phyloP scores from a whole-genome alignment of 2,888 invertebrate genomes.

The Stenolophus ochropezus region DNA sequence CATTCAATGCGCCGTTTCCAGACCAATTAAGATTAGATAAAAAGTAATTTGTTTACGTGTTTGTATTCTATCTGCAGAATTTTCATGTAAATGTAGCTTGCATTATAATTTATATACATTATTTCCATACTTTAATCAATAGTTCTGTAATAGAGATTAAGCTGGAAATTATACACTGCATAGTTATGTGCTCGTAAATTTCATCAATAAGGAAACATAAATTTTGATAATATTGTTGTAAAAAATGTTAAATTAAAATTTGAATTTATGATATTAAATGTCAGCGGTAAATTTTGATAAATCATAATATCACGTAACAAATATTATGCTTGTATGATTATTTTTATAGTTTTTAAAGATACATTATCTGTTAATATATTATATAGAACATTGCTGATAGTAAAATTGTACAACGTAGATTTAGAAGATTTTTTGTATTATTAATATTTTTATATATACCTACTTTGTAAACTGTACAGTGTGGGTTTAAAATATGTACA shows the following conservation, averaged over 20 bases:
- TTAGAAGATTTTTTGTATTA: no score
- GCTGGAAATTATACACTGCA: neutral
- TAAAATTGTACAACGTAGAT: no score
- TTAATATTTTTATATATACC: no score
- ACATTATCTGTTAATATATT: neutral
- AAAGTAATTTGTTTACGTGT: constrained; percentile 8
- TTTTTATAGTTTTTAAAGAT: neutral
- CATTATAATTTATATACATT: constrained; percentile 4
- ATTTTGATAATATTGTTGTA: neutral
- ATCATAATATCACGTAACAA: neutral
- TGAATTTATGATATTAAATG: neutral
- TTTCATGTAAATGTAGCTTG: neutral
- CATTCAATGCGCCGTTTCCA: constrained; percentile 2
- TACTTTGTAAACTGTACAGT: no score
- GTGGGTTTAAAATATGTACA: no score
- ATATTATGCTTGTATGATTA: neutral
- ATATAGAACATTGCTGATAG: neutral
- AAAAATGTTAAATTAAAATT: neutral
- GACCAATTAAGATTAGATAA: constrained; percentile 17
- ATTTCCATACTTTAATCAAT: constrained; percentile 25
- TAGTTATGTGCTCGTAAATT: neutral
- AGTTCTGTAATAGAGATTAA: neutral
- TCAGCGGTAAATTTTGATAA: neutral
- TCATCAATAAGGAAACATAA: neutral
- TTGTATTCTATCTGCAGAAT: neutral